Evolutionary conservation across 2,113 vertebrate genomes (phyloP).

Genomic region (Romanogobio albipinnatus): DNA sequence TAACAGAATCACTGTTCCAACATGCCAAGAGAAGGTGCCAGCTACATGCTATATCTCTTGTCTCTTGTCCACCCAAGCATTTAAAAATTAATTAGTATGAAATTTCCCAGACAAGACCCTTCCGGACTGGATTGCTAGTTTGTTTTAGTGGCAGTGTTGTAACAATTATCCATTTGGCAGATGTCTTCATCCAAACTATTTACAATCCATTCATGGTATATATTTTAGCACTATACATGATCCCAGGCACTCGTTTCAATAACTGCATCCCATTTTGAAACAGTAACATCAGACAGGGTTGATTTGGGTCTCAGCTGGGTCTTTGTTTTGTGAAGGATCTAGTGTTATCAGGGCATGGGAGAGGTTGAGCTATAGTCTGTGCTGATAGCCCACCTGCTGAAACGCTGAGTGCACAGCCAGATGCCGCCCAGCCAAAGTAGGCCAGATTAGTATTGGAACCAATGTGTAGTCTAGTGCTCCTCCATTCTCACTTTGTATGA

Average conservation of each 20-base stretch:
- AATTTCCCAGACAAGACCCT: not conserved
- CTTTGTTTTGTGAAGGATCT: slow-evolving; percentile 40
- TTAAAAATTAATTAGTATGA: not conserved
- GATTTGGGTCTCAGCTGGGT: slow-evolving; percentile 27
- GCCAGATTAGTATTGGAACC: slow-evolving; percentile 44
- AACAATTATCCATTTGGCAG: slow-evolving; percentile 1
- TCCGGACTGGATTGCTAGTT: not conserved
- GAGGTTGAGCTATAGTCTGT: slow-evolving; percentile 27
- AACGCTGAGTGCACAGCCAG: slow-evolving; percentile 42
- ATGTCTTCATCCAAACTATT: not conserved
- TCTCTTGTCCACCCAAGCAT: not conserved
- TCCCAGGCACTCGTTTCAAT: not conserved
- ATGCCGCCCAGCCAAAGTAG: slow-evolving; percentile 49
- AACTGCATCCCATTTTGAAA: slow-evolving; percentile 2
- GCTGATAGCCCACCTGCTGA: slow-evolving; percentile 50
- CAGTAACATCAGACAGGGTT: not conserved
- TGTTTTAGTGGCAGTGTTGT: not conserved
- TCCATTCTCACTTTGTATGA: not conserved
- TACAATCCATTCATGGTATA: not conserved
- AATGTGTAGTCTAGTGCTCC: not conserved
- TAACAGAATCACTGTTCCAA: not conserved
- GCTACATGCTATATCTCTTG: not conserved
- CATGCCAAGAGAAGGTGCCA: not conserved
- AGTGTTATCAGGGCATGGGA: slow-evolving; percentile 23
- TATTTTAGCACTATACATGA: not conserved